Evolutionary conservation across 2,797 vertebrate genomes (phyloP).

Genomic region (Chanos chanos): DNA sequence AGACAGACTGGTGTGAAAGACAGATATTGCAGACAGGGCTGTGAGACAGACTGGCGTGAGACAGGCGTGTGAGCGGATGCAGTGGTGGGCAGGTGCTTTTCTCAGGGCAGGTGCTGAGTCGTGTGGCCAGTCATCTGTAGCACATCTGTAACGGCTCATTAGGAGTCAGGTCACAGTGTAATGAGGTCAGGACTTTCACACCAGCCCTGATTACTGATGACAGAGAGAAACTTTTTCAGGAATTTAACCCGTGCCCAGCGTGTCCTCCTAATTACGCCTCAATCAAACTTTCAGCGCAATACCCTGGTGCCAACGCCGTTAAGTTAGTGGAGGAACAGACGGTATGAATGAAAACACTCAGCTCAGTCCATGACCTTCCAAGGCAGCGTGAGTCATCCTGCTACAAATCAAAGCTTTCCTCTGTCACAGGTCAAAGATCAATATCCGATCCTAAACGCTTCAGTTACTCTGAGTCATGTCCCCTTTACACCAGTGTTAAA

Average conservation of each 20-base stretch:
- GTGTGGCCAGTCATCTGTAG: constrained; percentile 36
- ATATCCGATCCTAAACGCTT: too few species aligned
- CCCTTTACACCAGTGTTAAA: too few species aligned
- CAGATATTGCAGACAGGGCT: too few species aligned
- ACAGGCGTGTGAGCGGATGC: too few species aligned
- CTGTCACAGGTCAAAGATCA: constrained; percentile 33
- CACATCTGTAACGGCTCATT: constrained; percentile 50
- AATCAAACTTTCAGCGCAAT: constrained; percentile 16
- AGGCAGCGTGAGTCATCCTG: constrained; percentile 12
- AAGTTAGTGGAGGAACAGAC: background rate
- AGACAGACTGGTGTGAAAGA: too few species aligned
- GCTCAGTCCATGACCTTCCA: constrained; percentile 16
- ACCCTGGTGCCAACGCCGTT: background rate
- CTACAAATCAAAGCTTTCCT: constrained; percentile 2
- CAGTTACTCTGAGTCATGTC: too few species aligned
- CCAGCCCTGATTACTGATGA: constrained; percentile 47
- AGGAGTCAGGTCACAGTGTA: constrained; percentile 47
- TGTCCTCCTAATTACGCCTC: constrained; percentile 7
- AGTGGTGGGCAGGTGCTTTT: constrained; percentile 29
- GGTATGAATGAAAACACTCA: constrained; percentile 22
- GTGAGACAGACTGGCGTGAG: too few species aligned
- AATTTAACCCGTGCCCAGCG: constrained; percentile 1
- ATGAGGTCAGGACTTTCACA: constrained; percentile 45
- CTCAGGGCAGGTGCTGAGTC: constrained; percentile 33
- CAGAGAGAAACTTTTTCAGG: constrained; percentile 41